Conservation (phyloP, 2,113 vertebrate genomes). For the Phainopepla nitens region DNA sequence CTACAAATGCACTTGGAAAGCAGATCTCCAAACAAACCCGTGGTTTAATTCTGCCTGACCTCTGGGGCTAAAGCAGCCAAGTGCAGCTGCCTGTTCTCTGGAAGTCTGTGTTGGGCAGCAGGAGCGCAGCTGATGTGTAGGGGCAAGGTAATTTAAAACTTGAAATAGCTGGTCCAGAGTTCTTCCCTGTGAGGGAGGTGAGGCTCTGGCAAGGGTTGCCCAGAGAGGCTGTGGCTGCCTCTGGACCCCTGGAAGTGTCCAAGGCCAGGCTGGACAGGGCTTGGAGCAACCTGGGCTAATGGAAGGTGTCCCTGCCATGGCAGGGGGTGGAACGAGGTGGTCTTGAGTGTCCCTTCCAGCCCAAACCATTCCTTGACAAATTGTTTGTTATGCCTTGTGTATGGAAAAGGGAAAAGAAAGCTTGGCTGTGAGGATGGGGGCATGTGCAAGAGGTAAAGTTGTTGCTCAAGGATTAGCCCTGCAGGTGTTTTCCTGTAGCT, state of each 20-base stretch:
- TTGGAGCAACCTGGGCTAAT: fast-evolving
- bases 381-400: fast-evolving
- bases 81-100: not conserved
- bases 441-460: not conserved
- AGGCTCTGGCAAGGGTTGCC: not conserved
- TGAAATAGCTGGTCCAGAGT: not conserved
- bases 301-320: not conserved
- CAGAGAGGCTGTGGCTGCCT: not conserved
- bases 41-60: not conserved
- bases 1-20: not conserved
- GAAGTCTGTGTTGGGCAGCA: not conserved
- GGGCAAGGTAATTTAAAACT: not conserved
- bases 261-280: fast-evolving
- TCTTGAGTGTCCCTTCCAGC: not conserved
- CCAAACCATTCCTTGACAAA: not conserved
- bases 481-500: not conserved
- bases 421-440: not conserved
- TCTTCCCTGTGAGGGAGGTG: fast-evolving
- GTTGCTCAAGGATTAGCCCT: not conserved
- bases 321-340: not conserved
- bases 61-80: not conserved
- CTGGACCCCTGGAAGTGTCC: not conserved
- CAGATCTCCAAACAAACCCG: not conserved
- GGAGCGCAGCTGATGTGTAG: not conserved
- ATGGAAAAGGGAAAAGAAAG: not conserved